Evolutionary conservation across 2,797 vertebrate species (phyloP).

Genomic region (Rhincodon typus): DNA sequence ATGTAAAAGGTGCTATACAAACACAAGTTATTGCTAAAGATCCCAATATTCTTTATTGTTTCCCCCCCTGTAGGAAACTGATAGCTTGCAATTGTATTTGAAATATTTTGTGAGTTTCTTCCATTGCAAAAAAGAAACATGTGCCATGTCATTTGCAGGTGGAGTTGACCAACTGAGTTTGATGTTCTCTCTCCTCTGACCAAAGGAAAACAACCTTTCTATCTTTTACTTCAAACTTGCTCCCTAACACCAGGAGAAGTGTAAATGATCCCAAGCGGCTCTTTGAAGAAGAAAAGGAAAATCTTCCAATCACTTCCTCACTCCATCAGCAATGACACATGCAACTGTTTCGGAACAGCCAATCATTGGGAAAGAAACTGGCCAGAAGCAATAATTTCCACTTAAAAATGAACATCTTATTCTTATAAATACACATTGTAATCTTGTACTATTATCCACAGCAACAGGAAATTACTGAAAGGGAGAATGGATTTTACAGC

Average conservation of each 20-base stretch:
- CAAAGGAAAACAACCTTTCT: no score
- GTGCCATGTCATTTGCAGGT: no score
- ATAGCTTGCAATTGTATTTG: not conserved
- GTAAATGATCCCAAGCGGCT: no score
- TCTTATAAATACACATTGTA: not conserved
- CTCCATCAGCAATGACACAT: no score
- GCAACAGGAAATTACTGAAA: not conserved
- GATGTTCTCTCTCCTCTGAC: not conserved
- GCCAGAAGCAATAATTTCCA: not conserved
- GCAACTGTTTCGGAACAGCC: not conserved
- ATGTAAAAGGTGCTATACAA: not conserved
- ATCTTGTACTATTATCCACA: not conserved
- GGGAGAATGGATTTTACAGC: not conserved
- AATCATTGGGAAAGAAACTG: not conserved
- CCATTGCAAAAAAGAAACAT: not conserved
- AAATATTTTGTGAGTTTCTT: not conserved
- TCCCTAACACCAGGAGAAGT: no score
- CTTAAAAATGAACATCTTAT: not conserved
- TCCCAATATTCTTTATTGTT: not conserved
- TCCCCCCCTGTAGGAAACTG: not conserved
- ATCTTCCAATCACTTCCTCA: no score
- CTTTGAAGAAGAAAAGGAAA: no score
- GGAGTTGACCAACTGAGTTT: not conserved
- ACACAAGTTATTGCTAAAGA: not conserved
- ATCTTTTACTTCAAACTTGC: no score